Evolutionary conservation across 2,113 vertebrate genomes (phyloP), one percentile per base, ranked within the genome.

Genomic region (Tylochromis polylepis): DNA sequence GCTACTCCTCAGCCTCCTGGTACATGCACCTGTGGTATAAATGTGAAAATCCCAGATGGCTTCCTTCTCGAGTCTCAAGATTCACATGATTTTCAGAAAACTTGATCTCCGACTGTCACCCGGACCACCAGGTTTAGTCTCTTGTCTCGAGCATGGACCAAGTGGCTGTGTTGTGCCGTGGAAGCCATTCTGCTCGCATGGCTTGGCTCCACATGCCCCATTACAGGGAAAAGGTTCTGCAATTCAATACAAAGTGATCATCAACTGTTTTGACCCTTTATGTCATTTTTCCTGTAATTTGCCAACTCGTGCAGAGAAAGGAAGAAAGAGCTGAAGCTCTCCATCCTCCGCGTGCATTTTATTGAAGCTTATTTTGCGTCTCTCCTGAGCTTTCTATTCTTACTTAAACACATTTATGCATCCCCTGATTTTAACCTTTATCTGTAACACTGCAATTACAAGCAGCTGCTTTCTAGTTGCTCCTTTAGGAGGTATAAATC

Each of bases 391-490:
- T 49, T 89, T 70, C 81, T 57, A 83, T 56, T 89, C 60, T 84
- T 82, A 81, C 70, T 89, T 84, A 90, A 90, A 80, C 62, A 79
- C 85, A 89, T 90, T 86, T 84, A 51, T 53, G 6, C 72, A n/a
- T 77, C 72, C 27, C 46, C 72, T 53, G 46, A 77, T 77, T 77
- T n/a, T 53, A 79, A 81, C 59, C 36, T 91, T 89, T 83, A 93
- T 93, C 91, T 92, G 57, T 89, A 89, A 90, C 81, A 70, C 75
- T 91, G 89, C 65, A 81, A 83, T 87, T 88, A 83, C 79, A 85
- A 84, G 77, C 92, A 93, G 89, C 84, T 93, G 92, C 84, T 65
- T 43, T 49, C 70, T 78, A 56, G 82, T 77, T 53, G 46, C 72
- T 53, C 72, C 46, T 31, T 31, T 77, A 77, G 72, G 72, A 53